A percentile compares a stretch with the other conserved stretches of the same genome.
phyloP scores from a whole-genome alignment of 2,797 vertebrate species.

The Scolopax rusticola region DNA sequence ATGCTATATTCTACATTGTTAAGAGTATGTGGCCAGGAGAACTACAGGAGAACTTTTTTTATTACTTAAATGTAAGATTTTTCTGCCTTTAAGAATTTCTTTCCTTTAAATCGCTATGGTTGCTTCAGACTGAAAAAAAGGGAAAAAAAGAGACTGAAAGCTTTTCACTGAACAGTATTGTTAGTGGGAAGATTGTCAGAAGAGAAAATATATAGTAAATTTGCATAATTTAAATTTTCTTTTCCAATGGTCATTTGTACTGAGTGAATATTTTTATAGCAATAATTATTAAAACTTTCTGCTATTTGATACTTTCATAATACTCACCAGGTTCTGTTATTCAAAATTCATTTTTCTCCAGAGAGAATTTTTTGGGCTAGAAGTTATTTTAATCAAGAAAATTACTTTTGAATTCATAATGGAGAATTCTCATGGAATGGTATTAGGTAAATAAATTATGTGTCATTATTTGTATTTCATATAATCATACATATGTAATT shows the following conservation, averaged over 20 bases:
- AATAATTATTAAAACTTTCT: neutral
- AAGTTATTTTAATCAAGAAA: constrained; percentile 20
- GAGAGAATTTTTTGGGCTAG: neutral
- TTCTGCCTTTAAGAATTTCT: neutral
- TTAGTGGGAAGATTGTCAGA: neutral
- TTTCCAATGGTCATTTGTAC: neutral
- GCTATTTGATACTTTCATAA: neutral
- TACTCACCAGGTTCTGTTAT: neutral
- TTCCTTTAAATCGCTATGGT: neutral
- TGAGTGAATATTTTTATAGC: neutral
- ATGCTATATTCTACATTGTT: fast-evolving
- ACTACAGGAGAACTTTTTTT: neutral
- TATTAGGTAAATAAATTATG: constrained; percentile 28
- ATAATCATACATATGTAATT: constrained; percentile 19
- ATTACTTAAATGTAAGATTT: neutral
- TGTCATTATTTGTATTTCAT: constrained; percentile 34
- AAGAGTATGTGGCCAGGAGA: neutral
- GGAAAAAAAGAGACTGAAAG: neutral
- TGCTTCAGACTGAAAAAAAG: neutral
- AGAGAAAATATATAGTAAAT: neutral
- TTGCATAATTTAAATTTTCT: neutral
- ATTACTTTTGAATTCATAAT: constrained; percentile 8
- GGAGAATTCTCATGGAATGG: neutral
- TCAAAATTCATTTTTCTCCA: neutral
- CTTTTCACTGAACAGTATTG: neutral